Evolutionary conservation across 2,797 vertebrate species (phyloP).

Genomic region (Chelidonichthys spinosus): DNA sequence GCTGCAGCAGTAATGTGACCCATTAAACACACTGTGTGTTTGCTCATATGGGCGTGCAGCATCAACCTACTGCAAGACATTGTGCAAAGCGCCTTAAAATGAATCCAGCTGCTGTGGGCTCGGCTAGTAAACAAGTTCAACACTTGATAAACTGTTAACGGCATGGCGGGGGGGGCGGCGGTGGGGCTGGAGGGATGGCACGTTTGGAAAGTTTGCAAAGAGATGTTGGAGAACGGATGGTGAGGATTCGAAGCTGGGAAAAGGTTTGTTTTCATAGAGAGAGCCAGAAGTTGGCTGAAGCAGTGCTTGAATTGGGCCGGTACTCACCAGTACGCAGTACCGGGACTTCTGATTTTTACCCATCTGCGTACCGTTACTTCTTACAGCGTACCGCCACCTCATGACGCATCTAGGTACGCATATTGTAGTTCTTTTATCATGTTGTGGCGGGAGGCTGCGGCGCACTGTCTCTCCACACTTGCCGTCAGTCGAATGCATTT

Average conservation of each 20-base stretch:
- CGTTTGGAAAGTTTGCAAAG: constrained; percentile 36
- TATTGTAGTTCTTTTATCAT: no score
- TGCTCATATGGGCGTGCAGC: not conserved
- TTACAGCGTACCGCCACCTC: no score
- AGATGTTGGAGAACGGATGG: constrained; percentile 53
- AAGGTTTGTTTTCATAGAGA: constrained; percentile 53
- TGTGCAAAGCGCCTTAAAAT: constrained; percentile 1
- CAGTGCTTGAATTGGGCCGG: no score
- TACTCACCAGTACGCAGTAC: no score
- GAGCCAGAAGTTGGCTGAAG: constrained; percentile 38
- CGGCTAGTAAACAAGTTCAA: not conserved
- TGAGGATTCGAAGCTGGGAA: constrained; percentile 52
- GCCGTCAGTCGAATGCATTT: no score
- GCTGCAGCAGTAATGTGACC: constrained; percentile 3
- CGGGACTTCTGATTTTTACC: no score
- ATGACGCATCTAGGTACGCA: no score
- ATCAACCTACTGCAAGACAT: not conserved
- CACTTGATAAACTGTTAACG: not conserved
- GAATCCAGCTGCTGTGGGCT: constrained; percentile 15
- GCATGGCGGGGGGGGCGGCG: constrained; percentile 11
- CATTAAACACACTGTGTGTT: constrained; percentile 21
- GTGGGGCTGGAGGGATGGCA: constrained; percentile 7
- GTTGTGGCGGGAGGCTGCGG: no score
- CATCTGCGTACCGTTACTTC: no score
- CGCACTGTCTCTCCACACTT: no score